phyloP scores from a whole-genome alignment of 2,113 vertebrate species.

The Indri indri region DNA sequence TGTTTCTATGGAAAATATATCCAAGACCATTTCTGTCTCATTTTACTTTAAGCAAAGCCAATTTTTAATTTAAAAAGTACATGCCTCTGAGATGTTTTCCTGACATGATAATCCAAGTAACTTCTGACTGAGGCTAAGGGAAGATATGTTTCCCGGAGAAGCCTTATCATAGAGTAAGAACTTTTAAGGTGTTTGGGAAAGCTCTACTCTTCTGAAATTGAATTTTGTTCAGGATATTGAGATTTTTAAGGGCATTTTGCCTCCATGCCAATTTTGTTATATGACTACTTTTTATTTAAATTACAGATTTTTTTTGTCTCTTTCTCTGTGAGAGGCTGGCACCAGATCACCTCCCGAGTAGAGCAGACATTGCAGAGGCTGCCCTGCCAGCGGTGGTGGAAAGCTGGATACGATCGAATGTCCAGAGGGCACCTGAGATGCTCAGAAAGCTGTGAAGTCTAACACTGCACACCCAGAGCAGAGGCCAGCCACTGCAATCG shows the following conservation, averaged over 20 bases:
- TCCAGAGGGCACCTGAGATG: slow-evolving; percentile 80
- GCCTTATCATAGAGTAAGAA: not conserved
- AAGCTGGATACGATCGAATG: slow-evolving; percentile 80
- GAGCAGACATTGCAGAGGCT: slow-evolving; percentile 79
- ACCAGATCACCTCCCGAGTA: slow-evolving; percentile 68
- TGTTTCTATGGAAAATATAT: slow-evolving; percentile 70
- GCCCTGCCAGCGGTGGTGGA: slow-evolving; percentile 84
- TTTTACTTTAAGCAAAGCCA: slow-evolving; percentile 60
- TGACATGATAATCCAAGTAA: slow-evolving; percentile 36
- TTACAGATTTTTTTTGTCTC: slow-evolving; percentile 64
- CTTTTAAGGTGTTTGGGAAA: slow-evolving; percentile 18
- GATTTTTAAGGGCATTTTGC: slow-evolving; percentile 39
- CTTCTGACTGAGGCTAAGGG: slow-evolving; percentile 22
- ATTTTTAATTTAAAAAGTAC: slow-evolving; percentile 64
- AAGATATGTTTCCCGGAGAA: slow-evolving; percentile 35
- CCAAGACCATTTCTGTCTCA: slow-evolving; percentile 52
- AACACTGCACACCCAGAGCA: slow-evolving; percentile 61
- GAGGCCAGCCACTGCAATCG: slow-evolving; percentile 64
- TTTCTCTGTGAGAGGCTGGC: slow-evolving; percentile 68
- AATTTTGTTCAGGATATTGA: slow-evolving; percentile 45
- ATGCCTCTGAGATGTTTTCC: slow-evolving; percentile 57
- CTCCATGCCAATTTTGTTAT: slow-evolving; percentile 47
- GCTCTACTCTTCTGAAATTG: slow-evolving; percentile 21
- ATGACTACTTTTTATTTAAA: slow-evolving; percentile 46
- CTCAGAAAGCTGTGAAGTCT: slow-evolving; percentile 72